A percentile compares a stretch with the other conserved stretches of the same genome.
phyloP scores from a whole-genome alignment of 2,113 vertebrate species.

The Pica pica region DNA sequence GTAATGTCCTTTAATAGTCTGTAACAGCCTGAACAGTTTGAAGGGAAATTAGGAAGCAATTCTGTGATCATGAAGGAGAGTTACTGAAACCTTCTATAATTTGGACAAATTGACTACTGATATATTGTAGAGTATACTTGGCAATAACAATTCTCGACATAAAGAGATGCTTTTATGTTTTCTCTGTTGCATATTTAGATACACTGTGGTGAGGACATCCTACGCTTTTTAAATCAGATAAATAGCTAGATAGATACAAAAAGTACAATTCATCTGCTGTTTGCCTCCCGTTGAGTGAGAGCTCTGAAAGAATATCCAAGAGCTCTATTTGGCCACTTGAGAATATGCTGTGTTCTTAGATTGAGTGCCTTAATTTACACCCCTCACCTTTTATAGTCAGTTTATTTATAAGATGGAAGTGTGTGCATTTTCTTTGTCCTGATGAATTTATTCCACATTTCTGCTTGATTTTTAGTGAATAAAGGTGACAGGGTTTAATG shows the following conservation, averaged over 20 bases:
- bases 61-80: not conserved
- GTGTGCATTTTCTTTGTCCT: not conserved
- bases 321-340: not conserved
- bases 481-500: conserved; percentile 41
- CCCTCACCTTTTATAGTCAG: not conserved
- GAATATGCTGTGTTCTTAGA: not conserved
- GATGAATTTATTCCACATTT: conserved; percentile 32
- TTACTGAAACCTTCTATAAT: conserved; percentile 15
- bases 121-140: not conserved
- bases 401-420: conserved; percentile 18
- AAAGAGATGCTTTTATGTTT: not conserved
- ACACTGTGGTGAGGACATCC: not conserved
- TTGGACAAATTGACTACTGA: not conserved
- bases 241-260: not conserved
- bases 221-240: not conserved
- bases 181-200: not conserved
- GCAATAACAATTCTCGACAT: not conserved
- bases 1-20: conserved; percentile 17
- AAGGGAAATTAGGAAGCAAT: conserved; percentile 37
- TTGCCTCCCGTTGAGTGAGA: not conserved
- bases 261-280: not conserved
- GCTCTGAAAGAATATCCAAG: not conserved
- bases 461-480: conserved; percentile 31
- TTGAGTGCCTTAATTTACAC: not conserved
- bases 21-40: not conserved